phyloP scores from a whole-genome alignment of 2,888 invertebrate species.

The Apamea monoglypha region DNA sequence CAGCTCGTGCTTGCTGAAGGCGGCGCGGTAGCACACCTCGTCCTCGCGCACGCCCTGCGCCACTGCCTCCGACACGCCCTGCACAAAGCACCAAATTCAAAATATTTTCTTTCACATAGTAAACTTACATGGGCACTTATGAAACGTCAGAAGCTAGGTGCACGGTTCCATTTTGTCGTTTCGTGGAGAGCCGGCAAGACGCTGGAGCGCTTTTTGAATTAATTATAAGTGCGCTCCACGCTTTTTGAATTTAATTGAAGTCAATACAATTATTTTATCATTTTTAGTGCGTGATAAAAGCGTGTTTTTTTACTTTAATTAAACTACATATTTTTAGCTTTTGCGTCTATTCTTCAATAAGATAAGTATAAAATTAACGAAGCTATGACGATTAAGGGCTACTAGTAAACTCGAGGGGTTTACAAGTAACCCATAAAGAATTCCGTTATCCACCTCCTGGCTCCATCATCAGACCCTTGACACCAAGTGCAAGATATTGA shows the following conservation, averaged over 20 bases:
- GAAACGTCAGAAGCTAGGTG: background rate
- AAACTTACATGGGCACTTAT: background rate
- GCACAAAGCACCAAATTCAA: background rate
- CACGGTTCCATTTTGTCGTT: background rate
- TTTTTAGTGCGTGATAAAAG: no score
- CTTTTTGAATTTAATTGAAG: no score
- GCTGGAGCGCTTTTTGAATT: no score
- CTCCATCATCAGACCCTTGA: background rate
- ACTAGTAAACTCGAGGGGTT: no score
- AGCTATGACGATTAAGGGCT: no score
- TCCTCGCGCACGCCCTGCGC: slow-evolving; percentile 98
- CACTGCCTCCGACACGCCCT: slow-evolving; percentile 97
- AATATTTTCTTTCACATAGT: background rate
- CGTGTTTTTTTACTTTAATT: no score
- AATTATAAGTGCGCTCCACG: no score
- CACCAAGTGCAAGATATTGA: background rate
- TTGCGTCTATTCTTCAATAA: no score
- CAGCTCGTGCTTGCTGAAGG: slow-evolving; percentile 98
- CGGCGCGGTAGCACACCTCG: slow-evolving; percentile 99
- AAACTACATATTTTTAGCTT: no score
- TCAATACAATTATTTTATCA: no score
- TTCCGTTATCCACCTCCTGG: background rate
- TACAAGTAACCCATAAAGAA: background rate
- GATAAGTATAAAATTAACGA: background rate
- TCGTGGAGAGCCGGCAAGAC: background rate